Evolutionary conservation across 1,140 invertebrate genomes (phyloP).

Genomic region (Drosophila bifasciata): DNA sequence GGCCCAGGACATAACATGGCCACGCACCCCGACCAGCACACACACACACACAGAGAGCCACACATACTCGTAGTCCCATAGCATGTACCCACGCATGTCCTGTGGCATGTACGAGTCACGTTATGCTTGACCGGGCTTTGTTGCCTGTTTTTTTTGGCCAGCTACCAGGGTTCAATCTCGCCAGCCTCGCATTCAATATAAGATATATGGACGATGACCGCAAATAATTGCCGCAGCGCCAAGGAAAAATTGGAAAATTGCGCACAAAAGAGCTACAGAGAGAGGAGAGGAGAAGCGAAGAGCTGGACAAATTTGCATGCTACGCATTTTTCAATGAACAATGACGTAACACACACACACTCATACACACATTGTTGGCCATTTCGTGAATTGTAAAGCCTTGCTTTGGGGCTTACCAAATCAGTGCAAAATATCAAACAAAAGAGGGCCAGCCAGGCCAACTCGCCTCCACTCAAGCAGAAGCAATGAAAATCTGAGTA

Average conservation of each 20-base stretch:
- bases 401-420: conserved; percentile 55
- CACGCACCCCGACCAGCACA: conserved; percentile 3
- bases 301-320: conserved; percentile 63
- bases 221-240: conserved; percentile 70
- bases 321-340: conserved; percentile 79
- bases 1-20: conserved; percentile 61
- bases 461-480: conserved; percentile 65
- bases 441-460: conserved; percentile 30
- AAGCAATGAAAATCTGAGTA: conserved; percentile 73
- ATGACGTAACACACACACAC: conserved; percentile 61
- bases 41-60: not conserved
- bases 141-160: conserved; percentile 26
- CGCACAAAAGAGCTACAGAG: conserved; percentile 29
- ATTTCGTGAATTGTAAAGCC: conserved; percentile 32
- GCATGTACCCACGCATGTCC: conserved; percentile 12
- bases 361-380: conserved; percentile 24
- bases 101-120: conserved; percentile 35
- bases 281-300: not conserved
- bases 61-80: not conserved
- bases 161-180: conserved; percentile 6
- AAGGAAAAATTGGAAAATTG: conserved; percentile 64
- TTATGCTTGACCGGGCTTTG: conserved; percentile 69
- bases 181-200: conserved; percentile 57
- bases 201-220: conserved; percentile 70
- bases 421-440: conserved; percentile 27